These are phyloP conservation scores for Labeo rohita DNA, from an alignment of 2,113 vertebrate species.

Conservation along the genomic window DNA sequence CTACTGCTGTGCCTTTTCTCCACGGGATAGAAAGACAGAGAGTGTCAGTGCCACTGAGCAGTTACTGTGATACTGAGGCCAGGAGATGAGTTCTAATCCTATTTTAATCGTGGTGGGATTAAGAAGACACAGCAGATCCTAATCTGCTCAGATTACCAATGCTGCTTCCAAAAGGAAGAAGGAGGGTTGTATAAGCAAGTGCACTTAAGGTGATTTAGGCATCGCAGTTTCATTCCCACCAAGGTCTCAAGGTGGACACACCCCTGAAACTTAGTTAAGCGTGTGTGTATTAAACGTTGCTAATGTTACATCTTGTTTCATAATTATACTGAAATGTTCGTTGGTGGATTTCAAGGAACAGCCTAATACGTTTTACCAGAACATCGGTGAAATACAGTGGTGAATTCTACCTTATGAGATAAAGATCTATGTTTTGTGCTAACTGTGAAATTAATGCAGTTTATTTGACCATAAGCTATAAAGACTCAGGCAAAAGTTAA, in stretches of 20 bases:
- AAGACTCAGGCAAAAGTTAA: background rate
- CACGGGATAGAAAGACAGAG: background rate
- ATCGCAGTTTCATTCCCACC: conserved; percentile 26
- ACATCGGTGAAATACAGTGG: background rate
- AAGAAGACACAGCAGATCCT: conserved; percentile 54
- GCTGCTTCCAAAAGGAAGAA: conserved; percentile 20
- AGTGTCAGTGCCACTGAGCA: background rate
- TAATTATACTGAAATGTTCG: background rate
- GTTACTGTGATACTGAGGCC: conserved; percentile 12
- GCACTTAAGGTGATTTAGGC: conserved; percentile 49
- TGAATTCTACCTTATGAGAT: background rate
- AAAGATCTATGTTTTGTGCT: background rate
- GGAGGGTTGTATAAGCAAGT: conserved; percentile 50
- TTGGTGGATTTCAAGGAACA: background rate
- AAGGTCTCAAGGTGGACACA: conserved; percentile 27
- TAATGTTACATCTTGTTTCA: background rate
- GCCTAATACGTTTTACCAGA: background rate
- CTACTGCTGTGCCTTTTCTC: background rate
- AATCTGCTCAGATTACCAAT: conserved; percentile 58
- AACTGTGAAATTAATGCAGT: background rate
- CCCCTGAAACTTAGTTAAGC: conserved; percentile 13
- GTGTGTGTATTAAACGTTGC: background rate
- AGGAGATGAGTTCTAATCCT: conserved; percentile 59
- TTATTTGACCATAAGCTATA: background rate
- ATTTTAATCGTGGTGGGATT: conserved; percentile 60